phyloP scores from a whole-genome alignment of 2,113 vertebrate species.

The Bubo blakistoni region DNA sequence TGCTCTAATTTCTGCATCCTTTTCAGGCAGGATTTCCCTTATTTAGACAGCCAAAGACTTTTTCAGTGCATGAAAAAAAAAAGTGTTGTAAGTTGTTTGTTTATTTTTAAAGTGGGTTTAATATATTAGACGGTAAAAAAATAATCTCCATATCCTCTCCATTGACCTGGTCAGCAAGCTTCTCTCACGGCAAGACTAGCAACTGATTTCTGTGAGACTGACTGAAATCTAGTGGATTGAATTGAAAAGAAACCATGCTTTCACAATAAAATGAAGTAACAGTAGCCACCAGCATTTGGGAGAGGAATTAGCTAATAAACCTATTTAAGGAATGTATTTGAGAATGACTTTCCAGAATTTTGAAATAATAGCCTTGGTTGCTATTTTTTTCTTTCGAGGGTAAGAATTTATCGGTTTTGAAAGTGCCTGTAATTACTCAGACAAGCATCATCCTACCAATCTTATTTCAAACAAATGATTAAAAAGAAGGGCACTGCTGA shows the following conservation, averaged over 20 bases:
- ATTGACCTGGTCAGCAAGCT: not conserved
- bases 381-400: not conserved
- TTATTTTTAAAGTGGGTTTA: not conserved
- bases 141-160: not conserved
- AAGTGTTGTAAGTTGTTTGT: not conserved
- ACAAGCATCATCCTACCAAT: not conserved
- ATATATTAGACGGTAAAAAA: not conserved
- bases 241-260: not conserved
- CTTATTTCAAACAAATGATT: not conserved
- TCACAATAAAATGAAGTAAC: not conserved
- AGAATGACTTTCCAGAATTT: not conserved
- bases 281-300: not conserved
- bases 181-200: not conserved
- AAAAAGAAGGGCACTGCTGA: not conserved
- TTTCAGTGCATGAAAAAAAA: not conserved
- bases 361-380: not conserved
- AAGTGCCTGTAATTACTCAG: not conserved
- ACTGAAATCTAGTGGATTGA: not conserved
- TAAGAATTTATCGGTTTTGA: not conserved
- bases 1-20: conserved; percentile 22
- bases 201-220: not conserved
- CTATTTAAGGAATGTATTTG: not conserved
- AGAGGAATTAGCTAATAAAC: not conserved
- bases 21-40: conserved; percentile 41
- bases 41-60: not conserved